phyloP scores from a whole-genome alignment of 2,797 vertebrate species.

The Poecile montanus region DNA sequence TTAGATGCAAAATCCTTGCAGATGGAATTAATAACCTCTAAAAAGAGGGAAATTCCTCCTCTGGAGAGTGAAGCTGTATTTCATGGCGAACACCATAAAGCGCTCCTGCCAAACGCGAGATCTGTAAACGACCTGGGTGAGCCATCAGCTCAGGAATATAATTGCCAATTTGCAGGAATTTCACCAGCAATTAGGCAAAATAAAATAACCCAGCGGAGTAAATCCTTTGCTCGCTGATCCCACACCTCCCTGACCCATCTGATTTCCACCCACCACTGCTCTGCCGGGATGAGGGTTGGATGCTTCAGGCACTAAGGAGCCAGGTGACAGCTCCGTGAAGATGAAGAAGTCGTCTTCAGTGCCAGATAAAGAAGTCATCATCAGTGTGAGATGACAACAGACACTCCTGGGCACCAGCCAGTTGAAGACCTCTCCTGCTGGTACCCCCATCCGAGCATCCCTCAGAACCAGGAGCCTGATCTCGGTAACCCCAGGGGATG shows the following conservation, averaged over 20 bases:
- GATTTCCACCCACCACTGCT: neutral
- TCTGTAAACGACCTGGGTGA: conserved; percentile 68
- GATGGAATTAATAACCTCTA: conserved; percentile 12
- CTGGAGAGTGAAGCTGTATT: conserved; percentile 23
- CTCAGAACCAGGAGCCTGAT: neutral
- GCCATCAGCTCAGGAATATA: conserved; percentile 67
- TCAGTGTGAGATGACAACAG: neutral
- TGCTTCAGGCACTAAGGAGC: neutral
- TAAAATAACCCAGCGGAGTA: conserved; percentile 64
- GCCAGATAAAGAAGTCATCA: neutral
- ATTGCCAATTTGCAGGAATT: conserved; percentile 75
- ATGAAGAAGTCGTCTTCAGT: neutral
- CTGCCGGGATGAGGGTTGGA: neutral
- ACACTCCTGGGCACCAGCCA: neutral
- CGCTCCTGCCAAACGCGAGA: conserved; percentile 53
- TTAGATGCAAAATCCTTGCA: neutral
- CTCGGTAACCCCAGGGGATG: neutral
- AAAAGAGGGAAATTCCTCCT: neutral
- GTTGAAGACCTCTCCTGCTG: neutral
- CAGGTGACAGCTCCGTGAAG: neutral
- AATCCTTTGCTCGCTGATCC: conserved; percentile 18
- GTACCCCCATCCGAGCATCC: rapidly evolving
- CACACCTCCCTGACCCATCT: neutral
- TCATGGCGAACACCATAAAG: conserved; percentile 25
- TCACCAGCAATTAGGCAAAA: conserved; percentile 77